Evolutionary conservation across 2,888 invertebrate genomes (phyloP).

Genomic region (Ophion ellenae): DNA sequence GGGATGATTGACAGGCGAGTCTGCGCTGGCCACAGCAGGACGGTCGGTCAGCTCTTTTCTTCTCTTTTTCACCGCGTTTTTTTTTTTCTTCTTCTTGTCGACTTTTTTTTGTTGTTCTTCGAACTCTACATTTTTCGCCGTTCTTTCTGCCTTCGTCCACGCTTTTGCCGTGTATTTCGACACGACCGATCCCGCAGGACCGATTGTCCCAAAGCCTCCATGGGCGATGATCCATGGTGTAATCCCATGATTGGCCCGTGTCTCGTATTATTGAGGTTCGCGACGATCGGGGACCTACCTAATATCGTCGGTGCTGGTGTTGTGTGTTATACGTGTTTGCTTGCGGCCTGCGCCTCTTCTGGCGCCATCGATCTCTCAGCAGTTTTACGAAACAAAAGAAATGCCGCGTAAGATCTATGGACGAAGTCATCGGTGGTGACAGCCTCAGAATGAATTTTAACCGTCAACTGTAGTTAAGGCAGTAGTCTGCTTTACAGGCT

Average conservation of each 20-base stretch:
- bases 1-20: conserved; percentile 82
- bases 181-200: conserved; percentile 27
- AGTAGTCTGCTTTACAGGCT: no score
- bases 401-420: neutral
- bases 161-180: conserved; percentile 46
- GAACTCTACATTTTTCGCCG: conserved; percentile 61
- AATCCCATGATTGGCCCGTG: conserved; percentile 68
- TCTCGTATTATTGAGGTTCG: conserved; percentile 11
- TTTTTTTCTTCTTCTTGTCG: conserved; percentile 60
- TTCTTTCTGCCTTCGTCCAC: conserved; percentile 60
- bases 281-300: conserved; percentile 28
- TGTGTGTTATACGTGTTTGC: neutral
- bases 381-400: conserved; percentile 37
- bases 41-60: conserved; percentile 59
- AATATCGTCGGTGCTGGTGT: neutral
- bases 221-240: conserved; percentile 50
- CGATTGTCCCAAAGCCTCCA: conserved; percentile 59
- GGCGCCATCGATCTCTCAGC: neutral
- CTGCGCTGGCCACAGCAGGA: conserved; percentile 64
- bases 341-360: neutral
- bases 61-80: conserved; percentile 39
- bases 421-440: no score
- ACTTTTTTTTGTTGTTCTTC: conserved; percentile 50
- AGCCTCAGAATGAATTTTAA: no score
- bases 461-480: no score